Percentiles rank a stretch among this genome's conserved stretches.
Evolutionary conservation across 2,113 vertebrate genomes (phyloP).

Genomic region (Himantopus leucocephalus): DNA sequence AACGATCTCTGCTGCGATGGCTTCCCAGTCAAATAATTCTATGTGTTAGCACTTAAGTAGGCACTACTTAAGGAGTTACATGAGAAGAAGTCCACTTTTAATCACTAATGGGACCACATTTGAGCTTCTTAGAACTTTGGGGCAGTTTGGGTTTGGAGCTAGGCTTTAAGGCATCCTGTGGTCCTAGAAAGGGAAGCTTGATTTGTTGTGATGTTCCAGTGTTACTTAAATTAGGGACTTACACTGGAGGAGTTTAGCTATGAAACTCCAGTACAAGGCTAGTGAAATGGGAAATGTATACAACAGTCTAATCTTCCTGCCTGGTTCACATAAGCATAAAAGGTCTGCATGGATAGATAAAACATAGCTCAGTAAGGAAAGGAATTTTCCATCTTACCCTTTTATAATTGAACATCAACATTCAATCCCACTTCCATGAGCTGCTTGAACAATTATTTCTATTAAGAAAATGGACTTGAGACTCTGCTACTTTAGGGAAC

Average conservation of each 20-base stretch:
- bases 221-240: neutral
- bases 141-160: neutral
- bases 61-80: neutral
- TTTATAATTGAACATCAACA: neutral
- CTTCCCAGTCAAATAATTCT: neutral
- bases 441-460: neutral
- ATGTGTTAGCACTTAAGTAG: neutral
- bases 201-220: neutral
- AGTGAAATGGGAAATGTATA: neutral
- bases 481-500: neutral
- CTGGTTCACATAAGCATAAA: neutral
- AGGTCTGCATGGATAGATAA: neutral
- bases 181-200: neutral
- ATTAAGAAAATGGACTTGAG: neutral
- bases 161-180: neutral
- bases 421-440: neutral
- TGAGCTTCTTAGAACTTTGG: neutral
- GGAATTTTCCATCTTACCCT: neutral
- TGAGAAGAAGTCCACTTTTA: neutral
- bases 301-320: neutral
- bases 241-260: neutral
- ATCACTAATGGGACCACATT: neutral
- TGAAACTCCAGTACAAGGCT: neutral
- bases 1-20: rapidly evolving
- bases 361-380: neutral